Conservation (phyloP, 1,140 invertebrate genomes). For the Atopsyche davidsoni region DNA sequence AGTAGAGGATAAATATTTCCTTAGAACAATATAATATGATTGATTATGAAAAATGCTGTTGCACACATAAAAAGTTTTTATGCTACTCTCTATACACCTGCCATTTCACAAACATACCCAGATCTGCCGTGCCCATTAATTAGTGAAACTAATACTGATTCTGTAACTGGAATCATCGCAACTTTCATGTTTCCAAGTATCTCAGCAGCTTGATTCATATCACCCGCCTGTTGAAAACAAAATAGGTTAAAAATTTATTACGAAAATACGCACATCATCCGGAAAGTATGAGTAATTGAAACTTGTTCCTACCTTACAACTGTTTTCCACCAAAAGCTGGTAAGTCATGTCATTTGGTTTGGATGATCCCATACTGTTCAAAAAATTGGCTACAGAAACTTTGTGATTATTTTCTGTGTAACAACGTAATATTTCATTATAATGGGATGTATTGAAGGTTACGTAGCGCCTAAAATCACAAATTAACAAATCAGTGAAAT, state of each 20-base stretch:
- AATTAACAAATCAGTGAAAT: slow-evolving; percentile 3
- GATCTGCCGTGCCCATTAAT: slow-evolving; percentile 52
- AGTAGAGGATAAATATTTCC: background rate
- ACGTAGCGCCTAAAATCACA: slow-evolving; percentile 37
- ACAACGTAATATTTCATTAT: slow-evolving; percentile 41
- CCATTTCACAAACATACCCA: slow-evolving; percentile 35
- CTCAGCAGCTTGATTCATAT: slow-evolving; percentile 52
- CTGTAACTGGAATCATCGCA: slow-evolving; percentile 48
- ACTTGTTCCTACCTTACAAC: slow-evolving; percentile 42
- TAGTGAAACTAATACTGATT: slow-evolving; percentile 53
- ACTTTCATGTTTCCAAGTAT: slow-evolving; percentile 57
- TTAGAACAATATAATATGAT: background rate
- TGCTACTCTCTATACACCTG: background rate
- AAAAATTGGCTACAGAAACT: slow-evolving; percentile 35
- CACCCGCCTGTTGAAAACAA: slow-evolving; percentile 40
- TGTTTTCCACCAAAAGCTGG: slow-evolving; percentile 44
- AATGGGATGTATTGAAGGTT: slow-evolving; percentile 40
- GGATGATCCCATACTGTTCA: slow-evolving; percentile 36
- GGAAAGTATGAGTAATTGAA: background rate
- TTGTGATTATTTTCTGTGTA: slow-evolving; percentile 42
- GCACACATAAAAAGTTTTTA: background rate
- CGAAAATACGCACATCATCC: background rate
- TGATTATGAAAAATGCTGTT: background rate
- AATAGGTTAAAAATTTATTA: background rate
- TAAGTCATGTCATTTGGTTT: slow-evolving; percentile 46